Percentiles rank a stretch among this genome's conserved stretches.
These are phyloP conservation scores for Phrynocephalus versicolor DNA, from an alignment of 2,113 vertebrate genomes.

Conservation along the genomic window DNA sequence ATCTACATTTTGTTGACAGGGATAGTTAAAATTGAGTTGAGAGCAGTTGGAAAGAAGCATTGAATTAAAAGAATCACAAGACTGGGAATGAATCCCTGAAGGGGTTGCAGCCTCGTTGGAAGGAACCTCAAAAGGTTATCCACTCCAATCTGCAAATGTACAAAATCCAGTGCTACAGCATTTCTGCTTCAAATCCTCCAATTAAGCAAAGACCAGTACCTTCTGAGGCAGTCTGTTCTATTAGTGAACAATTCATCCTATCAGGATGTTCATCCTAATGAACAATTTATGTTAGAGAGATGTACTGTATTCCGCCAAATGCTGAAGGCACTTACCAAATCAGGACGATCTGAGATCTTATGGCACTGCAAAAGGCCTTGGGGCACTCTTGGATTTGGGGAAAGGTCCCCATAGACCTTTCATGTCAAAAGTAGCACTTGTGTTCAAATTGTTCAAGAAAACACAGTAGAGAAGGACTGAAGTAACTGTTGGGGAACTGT, in stretches of 20 bases:
- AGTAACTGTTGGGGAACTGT: no score
- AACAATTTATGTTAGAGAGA: background rate
- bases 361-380: no score
- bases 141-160: background rate
- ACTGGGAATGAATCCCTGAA: background rate
- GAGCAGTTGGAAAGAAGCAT: background rate
- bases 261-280: background rate
- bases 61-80: background rate
- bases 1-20: background rate
- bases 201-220: background rate
- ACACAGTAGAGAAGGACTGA: no score
- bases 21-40: background rate
- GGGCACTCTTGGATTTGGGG: no score
- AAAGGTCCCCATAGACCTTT: no score
- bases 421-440: no score
- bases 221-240: background rate
- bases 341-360: no score
- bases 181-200: background rate
- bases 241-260: background rate
- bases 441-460: no score
- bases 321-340: no score
- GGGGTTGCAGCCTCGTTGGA: background rate
- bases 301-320: no score
- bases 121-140: background rate
- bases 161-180: background rate